Evolutionary conservation across 2,888 invertebrate genomes (phyloP).

Genomic region (Ditula angustiorana): DNA sequence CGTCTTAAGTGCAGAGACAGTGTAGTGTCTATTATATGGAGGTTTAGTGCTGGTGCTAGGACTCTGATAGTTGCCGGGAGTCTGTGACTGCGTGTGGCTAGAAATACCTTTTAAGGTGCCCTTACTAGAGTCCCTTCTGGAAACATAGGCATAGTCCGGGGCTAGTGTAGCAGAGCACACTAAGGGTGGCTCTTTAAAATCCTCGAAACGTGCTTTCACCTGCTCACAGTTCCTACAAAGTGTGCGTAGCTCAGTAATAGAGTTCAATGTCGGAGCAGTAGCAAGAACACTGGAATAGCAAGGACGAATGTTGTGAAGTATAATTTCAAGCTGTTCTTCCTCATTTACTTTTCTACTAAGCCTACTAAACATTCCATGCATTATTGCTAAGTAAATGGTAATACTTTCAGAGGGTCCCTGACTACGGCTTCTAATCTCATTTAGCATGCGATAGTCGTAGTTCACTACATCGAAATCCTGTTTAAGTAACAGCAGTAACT

Average conservation of each 20-base stretch:
- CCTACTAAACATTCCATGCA: constrained; percentile 18
- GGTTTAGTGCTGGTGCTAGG: no score
- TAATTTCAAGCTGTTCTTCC: constrained; percentile 21
- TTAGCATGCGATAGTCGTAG: constrained; percentile 13
- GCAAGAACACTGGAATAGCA: constrained; percentile 15
- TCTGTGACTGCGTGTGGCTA: no score
- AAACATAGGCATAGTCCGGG: background rate
- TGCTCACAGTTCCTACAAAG: background rate
- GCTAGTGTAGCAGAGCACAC: background rate
- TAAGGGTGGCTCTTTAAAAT: background rate
- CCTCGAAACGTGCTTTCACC: background rate
- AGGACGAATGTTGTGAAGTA: constrained; percentile 26
- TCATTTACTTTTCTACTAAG: constrained; percentile 2
- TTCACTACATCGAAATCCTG: background rate
- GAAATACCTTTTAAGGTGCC: no score
- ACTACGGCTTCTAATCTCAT: constrained; percentile 10
- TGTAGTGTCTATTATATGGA: no score
- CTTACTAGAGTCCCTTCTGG: no score
- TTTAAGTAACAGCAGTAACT: background rate
- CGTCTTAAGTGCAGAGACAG: no score
- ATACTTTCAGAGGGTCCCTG: constrained; percentile 17
- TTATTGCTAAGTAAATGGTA: constrained; percentile 22
- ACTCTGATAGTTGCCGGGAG: no score
- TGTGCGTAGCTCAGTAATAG: background rate
- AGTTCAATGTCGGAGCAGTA: background rate